Evolutionary conservation across 2,113 vertebrate species (phyloP).

Genomic region (Hucho hucho): DNA sequence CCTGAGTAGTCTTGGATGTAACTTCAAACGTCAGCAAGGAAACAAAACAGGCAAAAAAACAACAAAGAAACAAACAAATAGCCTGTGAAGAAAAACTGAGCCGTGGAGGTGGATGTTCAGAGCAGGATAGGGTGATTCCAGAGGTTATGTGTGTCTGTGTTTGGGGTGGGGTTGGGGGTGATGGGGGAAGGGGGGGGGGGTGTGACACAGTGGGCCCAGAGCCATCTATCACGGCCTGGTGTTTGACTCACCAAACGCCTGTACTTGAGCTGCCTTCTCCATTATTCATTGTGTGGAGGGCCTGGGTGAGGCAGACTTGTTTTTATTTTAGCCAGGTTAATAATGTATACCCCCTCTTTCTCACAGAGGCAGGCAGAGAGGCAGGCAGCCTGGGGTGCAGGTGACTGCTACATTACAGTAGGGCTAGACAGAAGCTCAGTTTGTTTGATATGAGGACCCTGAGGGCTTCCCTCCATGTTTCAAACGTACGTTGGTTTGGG

Average conservation of each 20-base stretch:
- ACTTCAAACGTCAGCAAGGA: conserved; percentile 41
- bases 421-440: too few species aligned
- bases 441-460: conserved; percentile 35
- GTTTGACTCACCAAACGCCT: conserved; percentile 76
- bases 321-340: conserved; percentile 79
- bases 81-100: not conserved
- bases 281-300: conserved; percentile 78
- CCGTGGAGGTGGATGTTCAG: conserved; percentile 18
- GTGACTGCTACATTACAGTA: conserved; percentile 33
- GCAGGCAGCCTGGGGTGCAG: conserved; percentile 45
- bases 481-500: too few species aligned
- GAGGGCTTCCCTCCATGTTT: conserved; percentile 48
- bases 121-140: conserved; percentile 26
- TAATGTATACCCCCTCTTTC: conserved; percentile 74
- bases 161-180: conserved; percentile 22
- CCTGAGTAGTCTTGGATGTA: conserved; percentile 10
- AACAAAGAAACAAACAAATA: conserved; percentile 33
- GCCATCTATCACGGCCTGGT: conserved; percentile 67
- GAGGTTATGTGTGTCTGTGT: conserved; percentile 46
- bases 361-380: conserved; percentile 49
- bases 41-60: conserved; percentile 36
- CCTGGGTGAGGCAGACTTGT: conserved; percentile 60
- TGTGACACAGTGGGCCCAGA: conserved; percentile 45
- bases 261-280: conserved; percentile 70
- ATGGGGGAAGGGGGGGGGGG: conserved; percentile 6